Evolutionary conservation across 2,888 invertebrate genomes (phyloP).

Genomic region (Trichogramma dendrolimi): DNA sequence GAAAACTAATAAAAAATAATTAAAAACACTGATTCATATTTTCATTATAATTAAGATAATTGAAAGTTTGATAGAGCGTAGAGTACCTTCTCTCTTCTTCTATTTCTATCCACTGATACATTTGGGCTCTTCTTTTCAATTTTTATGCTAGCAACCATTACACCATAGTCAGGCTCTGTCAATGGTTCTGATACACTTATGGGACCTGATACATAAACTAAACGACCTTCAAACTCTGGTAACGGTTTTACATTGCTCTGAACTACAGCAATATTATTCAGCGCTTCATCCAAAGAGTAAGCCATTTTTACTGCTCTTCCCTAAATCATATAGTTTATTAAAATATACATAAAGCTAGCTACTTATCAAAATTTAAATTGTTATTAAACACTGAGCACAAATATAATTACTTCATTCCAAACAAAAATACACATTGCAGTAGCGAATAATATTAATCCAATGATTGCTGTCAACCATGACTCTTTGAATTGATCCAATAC

Average conservation of each 20-base stretch:
- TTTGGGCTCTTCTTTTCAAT: slow-evolving; percentile 79
- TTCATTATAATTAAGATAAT: slow-evolving; percentile 40
- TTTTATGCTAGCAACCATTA: slow-evolving; percentile 82
- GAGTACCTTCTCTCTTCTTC: slow-evolving; percentile 61
- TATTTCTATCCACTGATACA: slow-evolving; percentile 88
- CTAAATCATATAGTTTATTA: slow-evolving; percentile 49
- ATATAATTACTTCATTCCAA: slow-evolving; percentile 75
- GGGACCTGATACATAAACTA: slow-evolving; percentile 74
- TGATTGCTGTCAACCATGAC: slow-evolving; percentile 69
- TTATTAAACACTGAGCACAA: not conserved
- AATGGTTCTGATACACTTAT: slow-evolving; percentile 74
- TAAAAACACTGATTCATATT: slow-evolving; percentile 10
- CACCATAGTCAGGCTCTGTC: slow-evolving; percentile 80
- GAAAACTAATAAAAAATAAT: slow-evolving; percentile 14
- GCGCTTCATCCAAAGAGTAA: slow-evolving; percentile 74
- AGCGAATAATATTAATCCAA: slow-evolving; percentile 64
- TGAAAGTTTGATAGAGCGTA: not conserved
- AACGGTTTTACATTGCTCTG: slow-evolving; percentile 54
- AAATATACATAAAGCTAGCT: not conserved
- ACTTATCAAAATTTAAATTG: not conserved
- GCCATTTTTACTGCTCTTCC: slow-evolving; percentile 76
- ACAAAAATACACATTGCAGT: slow-evolving; percentile 69
- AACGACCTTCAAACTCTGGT: slow-evolving; percentile 66
- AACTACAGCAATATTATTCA: slow-evolving; percentile 58
- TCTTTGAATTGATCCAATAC: slow-evolving; percentile 59